Percentiles rank a stretch among this genome's conserved stretches.
Conservation (phyloP, 2,888 invertebrate genomes). For the Alloscopus bannaensis region DNA sequence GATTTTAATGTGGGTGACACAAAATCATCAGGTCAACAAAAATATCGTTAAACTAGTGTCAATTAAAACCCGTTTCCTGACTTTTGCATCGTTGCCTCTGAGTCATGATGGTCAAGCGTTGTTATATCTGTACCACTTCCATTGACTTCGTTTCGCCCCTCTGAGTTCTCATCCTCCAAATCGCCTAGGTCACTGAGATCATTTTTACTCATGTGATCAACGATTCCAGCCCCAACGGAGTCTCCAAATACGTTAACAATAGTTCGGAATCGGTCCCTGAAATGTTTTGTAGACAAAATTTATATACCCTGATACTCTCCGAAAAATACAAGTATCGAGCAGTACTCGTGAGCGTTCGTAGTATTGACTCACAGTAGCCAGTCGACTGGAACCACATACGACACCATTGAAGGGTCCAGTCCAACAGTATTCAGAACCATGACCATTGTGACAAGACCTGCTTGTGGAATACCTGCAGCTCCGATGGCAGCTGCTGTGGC, state of each 20-base stretch:
- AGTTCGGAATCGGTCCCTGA: constrained; percentile 75
- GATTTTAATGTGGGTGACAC: no score
- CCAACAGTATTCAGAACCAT: constrained; percentile 76
- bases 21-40: no score
- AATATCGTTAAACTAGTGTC: no score
- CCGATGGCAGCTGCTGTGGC: constrained; percentile 79
- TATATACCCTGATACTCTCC: constrained; percentile 5
- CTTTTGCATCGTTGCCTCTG: constrained; percentile 10
- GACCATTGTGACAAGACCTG: constrained; percentile 78
- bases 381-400: constrained; percentile 75
- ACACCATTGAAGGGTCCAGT: constrained; percentile 75
- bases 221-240: constrained; percentile 79
- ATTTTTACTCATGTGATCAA: constrained; percentile 75
- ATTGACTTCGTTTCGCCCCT: neutral
- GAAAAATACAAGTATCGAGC: neutral
- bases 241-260: constrained; percentile 79
- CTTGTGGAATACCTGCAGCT: constrained; percentile 79
- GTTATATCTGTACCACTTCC: constrained; percentile 27
- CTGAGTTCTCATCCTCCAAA: neutral
- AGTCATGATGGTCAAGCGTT: constrained; percentile 33
- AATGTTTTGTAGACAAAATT: neutral
- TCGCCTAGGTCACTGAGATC: constrained; percentile 72
- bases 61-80: neutral
- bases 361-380: constrained; percentile 75
- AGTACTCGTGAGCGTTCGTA: neutral